Base-by-base conservation (phyloP, 1,140 invertebrate species). In the Neodiprion pinetum region DNA sequence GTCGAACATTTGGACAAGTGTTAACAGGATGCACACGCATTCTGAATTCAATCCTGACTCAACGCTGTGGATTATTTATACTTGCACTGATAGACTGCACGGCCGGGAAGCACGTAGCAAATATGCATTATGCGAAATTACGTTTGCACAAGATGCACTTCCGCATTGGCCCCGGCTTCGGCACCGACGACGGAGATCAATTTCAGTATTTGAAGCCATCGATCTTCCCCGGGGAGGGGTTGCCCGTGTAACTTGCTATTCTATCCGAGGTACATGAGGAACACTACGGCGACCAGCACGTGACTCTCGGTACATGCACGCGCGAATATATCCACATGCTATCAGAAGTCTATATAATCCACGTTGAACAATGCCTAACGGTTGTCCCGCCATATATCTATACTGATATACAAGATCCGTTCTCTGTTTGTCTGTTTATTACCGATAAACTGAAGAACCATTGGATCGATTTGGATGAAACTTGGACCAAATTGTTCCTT, bases 101-200 rank as follows among this genome's bases (percentile, higher is more conserved):
- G 5, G 4, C 28, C 28, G 28, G 11, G 11, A 61, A 61, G 53
- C 53, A 61, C 53, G 11, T 11, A 61, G 53, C 53, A n/a, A 61
- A 61, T 61, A 61, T 61, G 53, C 53, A 61, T 61, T 61, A 61
- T 61, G 53, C 53, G n/a, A 61, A 61, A n/a, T 61, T 12, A 61
- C 53, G 53, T 61, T 61, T 61, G 53, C 53, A 61, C n/a, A 61
- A 11, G 53, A 61, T 61, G 53, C 53, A 61, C 53, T n/a, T 61
- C 53, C 53, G 53, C 0, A 61, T 61, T 61, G 53, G 53, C 53
- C n/a, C 53, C 7, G 53, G 53, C 53, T 40, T 12, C 53, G 53
- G 53, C 11, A n/a, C 53, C 11, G 28, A 40, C 28, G 28, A 40
- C 28, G 28, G 28, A 61, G 53, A 61, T 61, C 53, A 61, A 61